Evolutionary conservation across 2,113 vertebrate genomes (phyloP).

Genomic region (Dunckerocampus dactyliophorus): DNA sequence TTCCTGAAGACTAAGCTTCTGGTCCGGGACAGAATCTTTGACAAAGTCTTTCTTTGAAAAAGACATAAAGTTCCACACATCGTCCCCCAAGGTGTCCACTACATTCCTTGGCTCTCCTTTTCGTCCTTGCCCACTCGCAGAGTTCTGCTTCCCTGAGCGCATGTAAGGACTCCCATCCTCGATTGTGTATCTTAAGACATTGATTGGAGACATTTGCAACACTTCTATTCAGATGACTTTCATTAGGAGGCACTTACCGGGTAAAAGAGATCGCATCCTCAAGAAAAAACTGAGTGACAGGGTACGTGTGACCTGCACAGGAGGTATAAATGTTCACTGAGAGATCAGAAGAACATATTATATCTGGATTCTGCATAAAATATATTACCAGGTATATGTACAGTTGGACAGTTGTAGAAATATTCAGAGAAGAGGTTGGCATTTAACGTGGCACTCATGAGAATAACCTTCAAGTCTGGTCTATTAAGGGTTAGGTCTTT

Average conservation of each 20-base stretch:
- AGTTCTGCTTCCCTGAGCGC: conserved; percentile 76
- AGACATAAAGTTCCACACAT: conserved; percentile 75
- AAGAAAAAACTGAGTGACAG: conserved; percentile 93
- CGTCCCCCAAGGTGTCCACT: conserved; percentile 82
- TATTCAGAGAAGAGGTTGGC: conserved; percentile 92
- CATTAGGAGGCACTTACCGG: conserved; percentile 63
- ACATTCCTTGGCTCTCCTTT: conserved; percentile 67
- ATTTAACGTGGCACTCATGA: conserved; percentile 97
- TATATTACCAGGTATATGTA: conserved; percentile 88
- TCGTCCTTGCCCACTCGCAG: conserved; percentile 61
- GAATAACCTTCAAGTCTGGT: conserved; percentile 83
- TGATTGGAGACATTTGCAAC: neutral
- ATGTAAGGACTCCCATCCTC: conserved; percentile 87
- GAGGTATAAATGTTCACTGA: neutral
- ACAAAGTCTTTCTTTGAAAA: conserved; percentile 70
- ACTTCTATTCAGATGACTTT: neutral
- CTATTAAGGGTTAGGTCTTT: conserved; percentile 87
- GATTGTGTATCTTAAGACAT: conserved; percentile 80
- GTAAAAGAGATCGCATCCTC: conserved; percentile 89
- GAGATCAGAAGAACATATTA: neutral
- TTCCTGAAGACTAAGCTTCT: conserved; percentile 85
- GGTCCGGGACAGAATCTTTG: conserved; percentile 87
- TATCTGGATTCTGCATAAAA: neutral
- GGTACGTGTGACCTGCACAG: conserved; percentile 82
- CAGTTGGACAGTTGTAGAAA: conserved; percentile 81